These are phyloP conservation scores for Lagothrix lagotricha DNA, from an alignment of 2,797 vertebrate genomes.

Conservation along the genomic window DNA sequence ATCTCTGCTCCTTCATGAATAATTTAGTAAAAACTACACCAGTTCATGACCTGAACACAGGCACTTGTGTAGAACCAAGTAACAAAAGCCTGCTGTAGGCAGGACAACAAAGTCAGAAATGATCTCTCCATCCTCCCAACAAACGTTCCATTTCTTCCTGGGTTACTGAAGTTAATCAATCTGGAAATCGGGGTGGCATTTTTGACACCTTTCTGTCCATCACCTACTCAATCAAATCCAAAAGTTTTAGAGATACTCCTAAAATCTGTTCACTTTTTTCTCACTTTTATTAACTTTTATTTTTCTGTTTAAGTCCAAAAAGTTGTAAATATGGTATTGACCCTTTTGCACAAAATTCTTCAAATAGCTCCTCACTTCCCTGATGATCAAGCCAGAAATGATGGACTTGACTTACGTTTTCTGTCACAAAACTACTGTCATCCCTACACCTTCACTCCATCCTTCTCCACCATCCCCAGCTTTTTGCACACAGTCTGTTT, in stretches of 20 bases:
- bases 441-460: background rate
- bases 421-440: background rate
- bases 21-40: background rate
- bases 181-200: background rate
- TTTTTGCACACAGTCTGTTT: background rate
- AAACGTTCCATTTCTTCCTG: background rate
- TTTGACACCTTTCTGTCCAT: background rate
- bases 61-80: background rate
- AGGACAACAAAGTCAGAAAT: background rate
- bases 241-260: background rate
- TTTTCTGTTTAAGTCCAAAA: background rate
- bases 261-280: background rate
- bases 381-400: background rate
- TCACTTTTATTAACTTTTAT: too few species aligned
- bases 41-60: fast-evolving
- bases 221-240: background rate
- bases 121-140: background rate
- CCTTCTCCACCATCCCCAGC: background rate
- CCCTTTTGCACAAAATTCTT: background rate
- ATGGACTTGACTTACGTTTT: background rate
- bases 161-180: background rate
- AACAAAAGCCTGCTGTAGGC: background rate
- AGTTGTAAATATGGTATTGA: background rate
- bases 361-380: background rate
- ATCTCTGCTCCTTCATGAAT: background rate